Evolutionary conservation across 2,888 invertebrate species (phyloP).

Genomic region (Noctua fimbriata): DNA sequence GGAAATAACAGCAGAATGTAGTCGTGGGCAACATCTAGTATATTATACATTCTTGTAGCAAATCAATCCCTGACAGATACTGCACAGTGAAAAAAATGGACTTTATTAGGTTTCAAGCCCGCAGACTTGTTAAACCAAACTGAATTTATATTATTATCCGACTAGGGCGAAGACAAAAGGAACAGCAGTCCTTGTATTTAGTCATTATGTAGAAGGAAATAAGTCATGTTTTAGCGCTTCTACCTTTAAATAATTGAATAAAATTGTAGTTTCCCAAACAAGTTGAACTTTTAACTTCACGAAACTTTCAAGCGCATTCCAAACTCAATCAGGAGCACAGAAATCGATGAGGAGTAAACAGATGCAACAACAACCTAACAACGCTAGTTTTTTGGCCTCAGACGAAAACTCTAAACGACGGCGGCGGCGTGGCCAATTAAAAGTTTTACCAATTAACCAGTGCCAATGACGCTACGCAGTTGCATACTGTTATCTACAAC

Average conservation of each 20-base stretch:
- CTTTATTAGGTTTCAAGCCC: background rate
- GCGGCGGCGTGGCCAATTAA: slow-evolving; percentile 71
- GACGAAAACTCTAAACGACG: slow-evolving; percentile 68
- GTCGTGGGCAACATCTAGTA: background rate
- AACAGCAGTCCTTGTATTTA: background rate
- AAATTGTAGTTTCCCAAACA: slow-evolving; percentile 9
- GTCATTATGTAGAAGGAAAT: background rate
- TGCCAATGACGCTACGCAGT: slow-evolving; percentile 65
- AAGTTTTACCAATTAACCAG: slow-evolving; percentile 76
- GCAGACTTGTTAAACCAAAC: background rate
- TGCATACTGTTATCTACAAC: slow-evolving; percentile 49
- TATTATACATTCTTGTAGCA: background rate
- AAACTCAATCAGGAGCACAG: background rate
- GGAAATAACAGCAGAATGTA: background rate
- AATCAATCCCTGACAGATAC: background rate
- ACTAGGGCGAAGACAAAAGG: background rate
- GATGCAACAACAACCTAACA: background rate
- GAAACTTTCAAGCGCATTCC: slow-evolving; percentile 21
- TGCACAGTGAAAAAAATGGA: background rate
- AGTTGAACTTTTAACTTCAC: slow-evolving; percentile 13
- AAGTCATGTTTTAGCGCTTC: background rate
- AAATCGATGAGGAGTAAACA: background rate
- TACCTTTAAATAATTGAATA: background rate
- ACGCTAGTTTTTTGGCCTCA: slow-evolving; percentile 61
- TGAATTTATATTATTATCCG: background rate